These are phyloP conservation scores for Conus ventricosus DNA, from an alignment of 1,140 invertebrate genomes.

Conservation along the genomic window DNA sequence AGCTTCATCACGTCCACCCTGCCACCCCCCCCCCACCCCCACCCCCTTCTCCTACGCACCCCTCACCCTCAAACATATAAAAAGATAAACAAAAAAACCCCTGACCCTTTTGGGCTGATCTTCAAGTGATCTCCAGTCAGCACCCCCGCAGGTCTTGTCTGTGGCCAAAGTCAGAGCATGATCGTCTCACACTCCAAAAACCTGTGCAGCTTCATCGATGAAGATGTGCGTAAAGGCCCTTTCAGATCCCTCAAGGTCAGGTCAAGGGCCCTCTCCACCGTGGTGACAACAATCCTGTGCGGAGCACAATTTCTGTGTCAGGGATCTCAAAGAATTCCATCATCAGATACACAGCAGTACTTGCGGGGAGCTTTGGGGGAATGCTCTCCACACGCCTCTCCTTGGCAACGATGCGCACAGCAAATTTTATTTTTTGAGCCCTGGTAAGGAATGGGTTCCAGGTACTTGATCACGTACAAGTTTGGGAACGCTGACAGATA, in stretches of 20 bases:
- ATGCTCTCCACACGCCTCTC: conserved; percentile 85
- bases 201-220: conserved; percentile 69
- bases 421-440: conserved; percentile 36
- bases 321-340: conserved; percentile 80
- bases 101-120: conserved; percentile 60
- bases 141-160: conserved; percentile 67
- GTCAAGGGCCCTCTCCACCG: conserved; percentile 83
- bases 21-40: too few species aligned
- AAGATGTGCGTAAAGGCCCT: conserved; percentile 68
- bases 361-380: conserved; percentile 80
- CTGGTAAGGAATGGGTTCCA: conserved; percentile 72
- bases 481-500: conserved; percentile 78
- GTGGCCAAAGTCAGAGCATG: conserved; percentile 64
- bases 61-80: too few species aligned
- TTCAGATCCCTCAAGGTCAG: conserved; percentile 50
- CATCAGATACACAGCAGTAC: conserved; percentile 84
- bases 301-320: conserved; percentile 82
- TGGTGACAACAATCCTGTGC: conserved; percentile 86
- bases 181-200: conserved; percentile 66
- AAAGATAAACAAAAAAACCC: too few species aligned
- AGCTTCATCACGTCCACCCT: too few species aligned
- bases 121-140: conserved; percentile 68
- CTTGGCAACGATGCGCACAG: conserved; percentile 84
- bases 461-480: conserved; percentile 85
- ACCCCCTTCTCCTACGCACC: too few species aligned